Base-by-base conservation (phyloP, 2,888 invertebrate genomes). In the Cheilosia pagana region DNA sequence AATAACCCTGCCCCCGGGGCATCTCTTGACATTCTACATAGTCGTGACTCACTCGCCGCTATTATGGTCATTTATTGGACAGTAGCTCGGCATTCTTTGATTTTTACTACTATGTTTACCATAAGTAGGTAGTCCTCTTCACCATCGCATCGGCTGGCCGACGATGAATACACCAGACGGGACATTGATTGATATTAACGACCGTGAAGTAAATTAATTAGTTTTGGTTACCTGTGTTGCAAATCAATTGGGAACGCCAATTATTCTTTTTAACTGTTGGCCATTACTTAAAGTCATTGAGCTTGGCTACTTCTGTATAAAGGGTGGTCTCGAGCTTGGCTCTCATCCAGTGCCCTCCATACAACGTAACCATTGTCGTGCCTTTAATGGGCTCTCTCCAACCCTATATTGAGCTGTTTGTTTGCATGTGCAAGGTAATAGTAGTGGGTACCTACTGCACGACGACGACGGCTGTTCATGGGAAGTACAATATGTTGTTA, bases 161-260 rank as follows among this genome's bases (percentile, higher is more conserved):
- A 75, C 75, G 70, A 63, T 59, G 65, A 71, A 75, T 75, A 63
- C 75, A 50, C 52, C 70, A 65, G 70, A 81, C 75, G 50, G 75
- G 75, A 85, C 85, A 71, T 85, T 85, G 85, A 85, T 85, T 81
- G 85, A 85, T 85, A 85, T 85, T 81, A 85, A 85, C 71, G 85
- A 85, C 81, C 81, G 43, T 70, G 53, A 76, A 75, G 53, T 70
- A 75, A 85, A 85, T 85, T 85, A 85, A 85, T 85, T 85, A 85
- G 85, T 75, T 81, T 85, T 76, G 85, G 81, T 81, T 81, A 81
- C 85, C 81, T 85, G 81, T 81, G 85, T 81, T 85, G 81, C 85
- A 85, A 85, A 85, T 85, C 85, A 81, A 85, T 85, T 85, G 85
- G 75, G 81, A 81, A 75, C 85, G 71, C 81, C 85, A 85, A 85